Evolutionary conservation across 2,113 vertebrate genomes (phyloP).

Genomic region (Ceyx cyanopectus): DNA sequence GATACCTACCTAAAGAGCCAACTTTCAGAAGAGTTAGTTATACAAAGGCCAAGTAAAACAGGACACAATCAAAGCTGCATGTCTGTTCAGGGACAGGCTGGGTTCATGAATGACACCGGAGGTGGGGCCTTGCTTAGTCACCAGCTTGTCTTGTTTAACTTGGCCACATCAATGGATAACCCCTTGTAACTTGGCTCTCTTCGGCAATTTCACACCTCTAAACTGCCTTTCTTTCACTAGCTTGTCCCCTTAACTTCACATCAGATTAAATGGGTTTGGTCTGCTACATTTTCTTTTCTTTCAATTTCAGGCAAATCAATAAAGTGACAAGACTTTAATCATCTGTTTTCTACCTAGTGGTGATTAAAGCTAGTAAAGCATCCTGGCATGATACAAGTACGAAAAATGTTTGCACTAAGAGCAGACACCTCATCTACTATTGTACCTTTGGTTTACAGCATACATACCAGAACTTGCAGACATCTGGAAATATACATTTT

Average conservation of each 20-base stretch:
- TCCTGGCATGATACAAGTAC: neutral
- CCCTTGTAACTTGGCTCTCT: slow-evolving; percentile 14
- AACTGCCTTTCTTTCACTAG: slow-evolving; percentile 5
- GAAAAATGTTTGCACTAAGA: slow-evolving; percentile 17
- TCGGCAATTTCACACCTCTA: slow-evolving; percentile 27
- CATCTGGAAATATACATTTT: neutral
- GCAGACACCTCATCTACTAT: neutral
- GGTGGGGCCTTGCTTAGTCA: neutral
- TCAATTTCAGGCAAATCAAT: neutral
- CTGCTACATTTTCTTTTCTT: slow-evolving; percentile 2
- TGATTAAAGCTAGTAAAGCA: slow-evolving; percentile 25
- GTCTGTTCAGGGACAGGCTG: neutral
- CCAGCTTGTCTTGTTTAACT: slow-evolving; percentile 29
- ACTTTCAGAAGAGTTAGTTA: neutral
- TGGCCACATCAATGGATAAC: neutral
- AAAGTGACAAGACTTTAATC: neutral
- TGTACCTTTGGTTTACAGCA: slow-evolving; percentile 4
- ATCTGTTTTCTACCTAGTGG: neutral
- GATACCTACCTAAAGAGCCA: slow-evolving; percentile 1
- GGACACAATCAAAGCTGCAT: neutral
- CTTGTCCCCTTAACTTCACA: neutral
- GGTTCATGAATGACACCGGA: slow-evolving; percentile 17
- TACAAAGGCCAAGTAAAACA: slow-evolving; percentile 20
- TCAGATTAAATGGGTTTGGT: neutral
- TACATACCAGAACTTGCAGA: slow-evolving; percentile 10